Base-by-base conservation (phyloP, 2,888 invertebrate species). In the Scaptomyza reducta region DNA sequence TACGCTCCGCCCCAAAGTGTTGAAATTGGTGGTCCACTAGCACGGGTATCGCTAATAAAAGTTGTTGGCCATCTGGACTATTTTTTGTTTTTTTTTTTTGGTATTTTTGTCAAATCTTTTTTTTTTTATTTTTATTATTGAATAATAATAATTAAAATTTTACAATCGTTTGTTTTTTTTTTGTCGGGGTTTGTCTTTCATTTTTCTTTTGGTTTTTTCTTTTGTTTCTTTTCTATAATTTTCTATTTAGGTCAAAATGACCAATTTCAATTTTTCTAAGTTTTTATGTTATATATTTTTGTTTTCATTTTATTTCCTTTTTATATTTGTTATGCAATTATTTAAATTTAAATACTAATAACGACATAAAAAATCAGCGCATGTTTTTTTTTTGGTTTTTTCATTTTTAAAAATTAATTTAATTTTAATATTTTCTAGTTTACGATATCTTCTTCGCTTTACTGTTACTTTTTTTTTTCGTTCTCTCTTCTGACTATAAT, bases 291-390 rank as follows among this genome's bases (percentile, higher is more conserved):
- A 63, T 84, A 67, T 62, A 70, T 69, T 57, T 54, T 64, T 51
- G 14, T 40, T 51, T 55, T 63, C 44, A 47, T 60, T 60, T 70
- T 44, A 61, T 65, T 76, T 61, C 63, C 58, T 69, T 62, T 69
- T 62, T 70, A 62, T 68, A 65, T 61, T 70, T 70, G 74, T 77
- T 74, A 78, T 84, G 85, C 82, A 79, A 76, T 88, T 87, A 74
- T 84, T 72, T 89, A 75, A 88, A 87, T 82, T 80, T 87, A 85
- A 89, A 82, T 89, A 82, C 89, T 90, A 82, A 89, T 89, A 89
- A 90, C 90, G 90, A 90, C 90, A 90, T 88, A 90, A 90, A 90
- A 90, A 90, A 90, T 89, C 89, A 89, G 89, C 87, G 87, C 88
- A 74, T 80, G 77, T 74, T 70, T 60, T 67, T 64, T 74, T 76